Evolutionary conservation across 2,113 vertebrate genomes (phyloP), one percentile per base, ranked within the genome.

Genomic region (Phyllopteryx taeniolatus): DNA sequence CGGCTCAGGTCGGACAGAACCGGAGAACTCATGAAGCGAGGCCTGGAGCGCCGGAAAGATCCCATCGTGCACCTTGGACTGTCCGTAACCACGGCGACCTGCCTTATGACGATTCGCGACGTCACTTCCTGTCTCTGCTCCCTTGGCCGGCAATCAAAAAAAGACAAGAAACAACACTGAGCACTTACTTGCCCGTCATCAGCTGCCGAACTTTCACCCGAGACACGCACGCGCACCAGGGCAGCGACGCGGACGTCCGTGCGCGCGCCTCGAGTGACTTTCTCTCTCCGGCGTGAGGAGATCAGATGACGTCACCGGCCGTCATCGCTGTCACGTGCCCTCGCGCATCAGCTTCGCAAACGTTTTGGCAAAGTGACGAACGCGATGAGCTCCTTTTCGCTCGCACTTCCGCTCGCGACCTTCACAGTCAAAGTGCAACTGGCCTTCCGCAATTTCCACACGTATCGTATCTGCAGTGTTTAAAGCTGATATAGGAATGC

Each of bases 21-120:
- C 0, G 97, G 97, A 12, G 97, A 99, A 85, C 97, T 99, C 97
- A 99, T 96, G 84, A 99, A 98, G 15, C 97, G 96, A 0, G 95
- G 87, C 46, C 92, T 84, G 47, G 90, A 90, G 8, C 90, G 90
- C 22, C 91, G 89, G 70, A 91, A 87, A 10, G 92, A 93, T 74
- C 92, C 92, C 92, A 93, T 93, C 70, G 62, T 83, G 75, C 68
- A 78, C 71, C 15, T 19, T 13, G 20, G n/a, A n/a, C n/a, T n/a
- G n/a, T n/a, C n/a, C 53, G 4, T 49, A 13, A 49, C 47, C 47
- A 15, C 47, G n/a, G n/a, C n/a, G n/a, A n/a, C n/a, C n/a, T n/a
- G n/a, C n/a, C n/a, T n/a, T n/a, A n/a, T n/a, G n/a, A n/a, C n/a
- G n/a, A n/a, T n/a, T n/a, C n/a, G n/a, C n/a, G n/a, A 17, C 7